Evolutionary conservation across 2,113 vertebrate species (phyloP).

Genomic region (Indicator maculatus): DNA sequence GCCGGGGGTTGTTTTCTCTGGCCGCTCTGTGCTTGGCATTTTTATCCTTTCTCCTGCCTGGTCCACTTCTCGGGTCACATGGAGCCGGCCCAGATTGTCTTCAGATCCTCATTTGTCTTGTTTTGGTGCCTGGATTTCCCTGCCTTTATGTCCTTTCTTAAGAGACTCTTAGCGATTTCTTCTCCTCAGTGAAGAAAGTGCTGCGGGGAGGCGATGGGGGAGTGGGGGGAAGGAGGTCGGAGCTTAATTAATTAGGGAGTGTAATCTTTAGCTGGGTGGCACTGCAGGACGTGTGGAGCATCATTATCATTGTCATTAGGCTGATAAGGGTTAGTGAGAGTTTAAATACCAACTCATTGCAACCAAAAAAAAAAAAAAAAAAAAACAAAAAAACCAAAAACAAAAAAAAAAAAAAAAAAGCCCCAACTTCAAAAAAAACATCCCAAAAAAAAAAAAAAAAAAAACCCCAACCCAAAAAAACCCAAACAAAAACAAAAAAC

Average conservation of each 20-base stretch:
- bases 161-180: constrained; percentile 49
- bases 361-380: not conserved
- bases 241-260: constrained; percentile 58
- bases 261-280: constrained; percentile 40
- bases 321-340: constrained; percentile 37
- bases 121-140: constrained; percentile 51
- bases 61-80: constrained; percentile 63
- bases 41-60: constrained; percentile 61
- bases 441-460: not conserved
- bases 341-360: constrained; percentile 56
- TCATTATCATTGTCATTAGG: constrained; percentile 48
- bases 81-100: constrained; percentile 47
- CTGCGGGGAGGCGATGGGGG: not conserved
- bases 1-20: constrained; percentile 16
- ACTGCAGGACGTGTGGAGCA: constrained; percentile 38
- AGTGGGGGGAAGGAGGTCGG: not conserved
- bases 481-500: too few relatives aligned
- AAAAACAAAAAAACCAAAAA: too few relatives aligned
- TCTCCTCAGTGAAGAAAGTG: not conserved
- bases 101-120: constrained; percentile 61
- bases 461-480: too few relatives aligned
- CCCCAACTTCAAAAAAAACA: not conserved
- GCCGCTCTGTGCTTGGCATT: constrained; percentile 19
- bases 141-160: constrained; percentile 60
- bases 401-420: not conserved